Percentiles rank a stretch among this genome's conserved stretches.
These are phyloP conservation scores for Caenorhabditis japonica DNA, from an alignment of 2,888 invertebrate genomes.

Conservation along the genomic window DNA sequence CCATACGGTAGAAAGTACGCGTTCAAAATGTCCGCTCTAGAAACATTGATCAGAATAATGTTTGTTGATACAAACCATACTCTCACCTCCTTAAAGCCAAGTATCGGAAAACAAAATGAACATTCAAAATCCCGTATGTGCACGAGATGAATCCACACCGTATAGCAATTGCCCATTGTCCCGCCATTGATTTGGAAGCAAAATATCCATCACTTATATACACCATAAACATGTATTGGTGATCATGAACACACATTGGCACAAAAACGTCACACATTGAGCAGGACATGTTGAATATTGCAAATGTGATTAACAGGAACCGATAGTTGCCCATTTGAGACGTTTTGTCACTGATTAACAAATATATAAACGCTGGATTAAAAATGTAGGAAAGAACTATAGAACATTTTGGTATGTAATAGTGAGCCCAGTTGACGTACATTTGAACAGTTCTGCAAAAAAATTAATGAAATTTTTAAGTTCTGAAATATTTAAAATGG, in stretches of 20 bases:
- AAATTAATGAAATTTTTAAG: too few relatives aligned
- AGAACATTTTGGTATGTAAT: constrained; percentile 23
- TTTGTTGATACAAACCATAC: not conserved
- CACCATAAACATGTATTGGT: constrained; percentile 12
- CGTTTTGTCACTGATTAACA: constrained; percentile 11
- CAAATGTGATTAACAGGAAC: constrained; percentile 10
- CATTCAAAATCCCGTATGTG: constrained; percentile 12
- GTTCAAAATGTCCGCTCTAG: not conserved
- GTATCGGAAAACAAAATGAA: constrained; percentile 18
- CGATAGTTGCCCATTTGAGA: constrained; percentile 8
- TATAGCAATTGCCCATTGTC: too few relatives aligned
- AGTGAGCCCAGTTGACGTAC: constrained; percentile 30
- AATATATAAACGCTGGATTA: constrained; percentile 17
- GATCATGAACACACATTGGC: constrained; percentile 14
- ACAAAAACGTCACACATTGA: constrained; percentile 15
- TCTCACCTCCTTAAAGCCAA: too few relatives aligned
- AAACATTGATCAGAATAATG: not conserved
- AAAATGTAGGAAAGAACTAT: constrained; percentile 5
- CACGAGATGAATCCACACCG: constrained; percentile 12
- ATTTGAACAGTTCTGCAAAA: constrained; percentile 5
- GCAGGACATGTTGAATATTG: constrained; percentile 22
- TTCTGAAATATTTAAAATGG: too few relatives aligned
- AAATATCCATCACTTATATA: constrained; percentile 32
- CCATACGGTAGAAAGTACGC: constrained; percentile 19
- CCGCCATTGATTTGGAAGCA: too few relatives aligned